A percentile compares a stretch with the other conserved stretches of the same genome.
Conservation (phyloP, 2,113 vertebrate species). For the Notiomystis cincta region DNA sequence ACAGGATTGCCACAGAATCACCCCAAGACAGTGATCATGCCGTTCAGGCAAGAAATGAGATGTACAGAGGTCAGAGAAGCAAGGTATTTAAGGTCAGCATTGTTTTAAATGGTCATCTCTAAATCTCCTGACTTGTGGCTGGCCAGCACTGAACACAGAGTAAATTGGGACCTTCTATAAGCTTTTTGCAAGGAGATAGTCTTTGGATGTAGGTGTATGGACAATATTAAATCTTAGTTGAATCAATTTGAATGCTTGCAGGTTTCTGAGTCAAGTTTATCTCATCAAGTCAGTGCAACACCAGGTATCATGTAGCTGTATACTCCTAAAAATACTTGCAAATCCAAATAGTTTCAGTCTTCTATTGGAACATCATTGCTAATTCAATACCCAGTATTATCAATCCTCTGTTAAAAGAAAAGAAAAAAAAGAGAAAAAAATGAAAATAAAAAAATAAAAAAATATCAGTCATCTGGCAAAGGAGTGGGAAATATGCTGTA, state of each 20-base stretch:
- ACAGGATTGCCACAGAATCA: too few species aligned
- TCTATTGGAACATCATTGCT: not conserved
- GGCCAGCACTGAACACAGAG: not conserved
- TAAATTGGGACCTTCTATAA: not conserved
- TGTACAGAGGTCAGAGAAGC: accelerated
- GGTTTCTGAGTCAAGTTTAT: not conserved
- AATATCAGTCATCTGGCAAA: not conserved
- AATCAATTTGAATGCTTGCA: not conserved
- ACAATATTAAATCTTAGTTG: not conserved
- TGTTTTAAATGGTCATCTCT: not conserved
- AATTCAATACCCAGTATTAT: not conserved
- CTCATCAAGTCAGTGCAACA: not conserved
- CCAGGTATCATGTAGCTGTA: not conserved
- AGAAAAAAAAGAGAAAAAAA: not conserved
- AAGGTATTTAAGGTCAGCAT: not conserved
- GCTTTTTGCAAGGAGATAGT: not conserved
- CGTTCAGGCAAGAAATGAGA: not conserved
- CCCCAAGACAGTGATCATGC: too few species aligned
- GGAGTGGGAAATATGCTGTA: not conserved
- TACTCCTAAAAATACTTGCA: not conserved
- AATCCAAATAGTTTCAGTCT: not conserved
- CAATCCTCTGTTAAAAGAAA: not conserved
- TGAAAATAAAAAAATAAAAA: not conserved
- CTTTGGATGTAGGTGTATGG: not conserved
- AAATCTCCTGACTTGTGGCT: not conserved